Base-by-base conservation (phyloP, 1,140 invertebrate species). In the Hermetia illucens region DNA sequence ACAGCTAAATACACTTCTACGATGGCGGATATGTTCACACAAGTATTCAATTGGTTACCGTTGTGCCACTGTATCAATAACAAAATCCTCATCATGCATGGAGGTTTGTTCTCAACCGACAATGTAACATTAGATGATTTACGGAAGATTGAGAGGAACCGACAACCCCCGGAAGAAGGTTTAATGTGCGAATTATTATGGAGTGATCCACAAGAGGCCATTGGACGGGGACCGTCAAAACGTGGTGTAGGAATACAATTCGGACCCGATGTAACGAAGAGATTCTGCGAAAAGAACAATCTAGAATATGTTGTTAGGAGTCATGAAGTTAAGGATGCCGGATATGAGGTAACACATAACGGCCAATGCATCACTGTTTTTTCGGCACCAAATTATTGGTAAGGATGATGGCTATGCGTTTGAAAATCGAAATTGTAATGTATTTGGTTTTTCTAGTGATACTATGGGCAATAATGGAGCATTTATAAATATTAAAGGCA, bases 341-440 rank as follows among this genome's bases (percentile, higher is more conserved):
- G 96, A 4, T 98, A 95, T 54, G 93, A 98, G 66, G 66, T 90
- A 15, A 79, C 81, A 8, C 95, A 99, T 58, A 75, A 92, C 58
- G 91, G 87, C 19, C 85, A 88, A 57, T 95, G 90, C 56, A 89
- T 94, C 45, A 95, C 91, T 3, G 88, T 95, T 4, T 95, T 95
- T 67, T 97, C 92, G 16, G 95, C 95, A 44, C 95, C 95, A 41
- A 98, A 98, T 68, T 98, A 98, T 72, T 98, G 94, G 89, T 93
- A 66, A 63, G 65, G 49, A 34, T 21, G 22, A 43, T n/a, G 1
- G 20, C 24, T 16, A 21, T 15, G 4, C 31, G 32, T 10, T 46
- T 34, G 39, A 20, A 3, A 29, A 29, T 21, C n/a, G 27, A 27
- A 3, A 39, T 32, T 27, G 5, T 36, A 5, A 17, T 24, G 3